Conservation (phyloP, 2,888 invertebrate genomes). For the Callinectes sapidus region DNA sequence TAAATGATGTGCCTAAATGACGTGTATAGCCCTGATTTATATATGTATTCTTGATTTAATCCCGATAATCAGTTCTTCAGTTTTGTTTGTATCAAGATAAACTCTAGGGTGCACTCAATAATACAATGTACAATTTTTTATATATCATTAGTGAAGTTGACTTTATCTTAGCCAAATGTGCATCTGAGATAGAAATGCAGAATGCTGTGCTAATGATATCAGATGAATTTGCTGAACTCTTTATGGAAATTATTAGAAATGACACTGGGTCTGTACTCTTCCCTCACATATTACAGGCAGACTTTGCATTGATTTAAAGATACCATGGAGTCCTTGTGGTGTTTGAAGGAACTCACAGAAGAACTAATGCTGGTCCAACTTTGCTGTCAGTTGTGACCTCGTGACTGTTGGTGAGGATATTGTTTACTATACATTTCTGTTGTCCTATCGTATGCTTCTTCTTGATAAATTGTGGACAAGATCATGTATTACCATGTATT, state of each 20-base stretch:
- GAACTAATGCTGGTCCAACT: neutral
- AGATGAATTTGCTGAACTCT: neutral
- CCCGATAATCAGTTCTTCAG: neutral
- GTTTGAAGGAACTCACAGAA: neutral
- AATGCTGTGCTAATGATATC: neutral
- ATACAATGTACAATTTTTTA: neutral
- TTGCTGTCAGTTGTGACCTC: neutral
- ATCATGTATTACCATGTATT: neutral
- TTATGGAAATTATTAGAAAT: neutral
- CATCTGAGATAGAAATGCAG: neutral
- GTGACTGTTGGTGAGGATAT: neutral
- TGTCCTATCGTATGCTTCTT: neutral
- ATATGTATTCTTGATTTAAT: neutral
- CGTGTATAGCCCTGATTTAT: neutral
- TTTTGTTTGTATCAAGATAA: neutral
- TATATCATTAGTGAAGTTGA: neutral
- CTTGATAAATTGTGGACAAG: neutral
- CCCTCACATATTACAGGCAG: slow-evolving; percentile 14
- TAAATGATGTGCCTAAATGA: neutral
- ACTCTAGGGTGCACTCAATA: neutral
- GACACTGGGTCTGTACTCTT: neutral
- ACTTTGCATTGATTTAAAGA: neutral
- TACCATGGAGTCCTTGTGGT: neutral
- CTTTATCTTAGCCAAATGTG: neutral
- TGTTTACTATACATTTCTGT: neutral